Conservation (phyloP, 1,140 invertebrate genomes). For the Armadillidium nasatum region DNA sequence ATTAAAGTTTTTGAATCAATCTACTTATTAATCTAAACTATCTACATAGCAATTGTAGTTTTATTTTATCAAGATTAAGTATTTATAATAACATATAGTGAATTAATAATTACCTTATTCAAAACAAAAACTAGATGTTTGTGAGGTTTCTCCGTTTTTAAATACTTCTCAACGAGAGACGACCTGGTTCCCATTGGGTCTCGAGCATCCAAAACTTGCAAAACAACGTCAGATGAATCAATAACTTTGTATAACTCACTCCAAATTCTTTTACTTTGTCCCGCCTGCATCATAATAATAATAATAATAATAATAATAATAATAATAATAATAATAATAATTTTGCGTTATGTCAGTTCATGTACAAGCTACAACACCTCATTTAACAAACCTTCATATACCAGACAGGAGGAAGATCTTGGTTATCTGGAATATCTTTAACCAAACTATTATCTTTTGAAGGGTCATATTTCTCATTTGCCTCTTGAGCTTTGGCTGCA, state of each 20-base stretch:
- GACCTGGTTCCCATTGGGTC: conserved; percentile 94
- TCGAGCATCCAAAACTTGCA: conserved; percentile 88
- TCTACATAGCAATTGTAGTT: too few species aligned
- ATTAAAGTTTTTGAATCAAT: too few species aligned
- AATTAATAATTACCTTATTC: conserved; percentile 73
- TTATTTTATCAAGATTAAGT: too few species aligned
- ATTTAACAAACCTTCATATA: conserved; percentile 42
- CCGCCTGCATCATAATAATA: conserved; percentile 55
- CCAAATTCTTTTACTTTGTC: conserved; percentile 97
- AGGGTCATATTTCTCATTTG: conserved; percentile 68
- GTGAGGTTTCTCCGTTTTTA: conserved; percentile 84
- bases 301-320: too few species aligned
- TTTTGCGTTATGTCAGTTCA: too few species aligned
- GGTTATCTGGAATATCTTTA: conserved; percentile 66
- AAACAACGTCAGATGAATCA: conserved; percentile 94
- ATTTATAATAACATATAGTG: too few species aligned
- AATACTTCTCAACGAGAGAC: conserved; percentile 82
- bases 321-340: too few species aligned
- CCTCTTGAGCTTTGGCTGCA: conserved; percentile 63
- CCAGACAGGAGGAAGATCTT: conserved; percentile 52
- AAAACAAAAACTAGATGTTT: conserved; percentile 93
- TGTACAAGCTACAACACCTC: too few species aligned
- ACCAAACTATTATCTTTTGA: conserved; percentile 77
- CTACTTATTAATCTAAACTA: too few species aligned
- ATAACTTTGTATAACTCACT: conserved; percentile 99